phyloP scores from a whole-genome alignment of 2,113 vertebrate species.

The Carettochelys insculpta region DNA sequence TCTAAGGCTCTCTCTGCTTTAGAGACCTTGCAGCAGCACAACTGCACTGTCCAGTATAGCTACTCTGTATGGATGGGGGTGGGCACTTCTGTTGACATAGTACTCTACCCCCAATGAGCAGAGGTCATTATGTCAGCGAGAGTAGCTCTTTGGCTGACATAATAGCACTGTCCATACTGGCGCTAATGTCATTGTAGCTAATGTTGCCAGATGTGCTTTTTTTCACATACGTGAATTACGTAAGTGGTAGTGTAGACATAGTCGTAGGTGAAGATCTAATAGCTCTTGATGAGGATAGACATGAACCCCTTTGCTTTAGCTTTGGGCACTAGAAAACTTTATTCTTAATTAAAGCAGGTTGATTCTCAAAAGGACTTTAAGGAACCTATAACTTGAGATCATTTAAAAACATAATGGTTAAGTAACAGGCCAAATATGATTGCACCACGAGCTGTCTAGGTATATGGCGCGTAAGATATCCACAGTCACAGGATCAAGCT shows the following conservation, averaged over 20 bases:
- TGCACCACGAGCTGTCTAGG: background rate
- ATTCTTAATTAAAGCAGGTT: background rate
- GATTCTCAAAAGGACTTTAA: background rate
- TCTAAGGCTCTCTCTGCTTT: background rate
- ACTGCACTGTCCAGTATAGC: background rate
- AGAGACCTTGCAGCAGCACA: background rate
- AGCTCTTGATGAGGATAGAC: background rate
- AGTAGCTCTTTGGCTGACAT: too few species aligned
- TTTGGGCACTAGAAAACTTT: background rate
- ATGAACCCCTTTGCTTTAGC: background rate
- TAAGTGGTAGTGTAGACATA: too few species aligned
- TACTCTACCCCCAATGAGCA: too few species aligned
- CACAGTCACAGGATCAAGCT: background rate
- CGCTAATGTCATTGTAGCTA: too few species aligned
- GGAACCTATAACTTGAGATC: background rate
- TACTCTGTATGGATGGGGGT: too few species aligned
- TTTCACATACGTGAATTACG: too few species aligned
- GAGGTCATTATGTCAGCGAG: too few species aligned
- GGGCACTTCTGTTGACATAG: too few species aligned
- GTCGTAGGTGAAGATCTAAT: background rate
- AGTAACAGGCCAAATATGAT: background rate
- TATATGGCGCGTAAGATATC: background rate
- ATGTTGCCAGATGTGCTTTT: too few species aligned
- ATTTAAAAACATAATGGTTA: background rate
- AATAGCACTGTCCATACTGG: too few species aligned